phyloP scores from a whole-genome alignment of 2,888 invertebrate genomes.

The Itoplectis maculator region DNA sequence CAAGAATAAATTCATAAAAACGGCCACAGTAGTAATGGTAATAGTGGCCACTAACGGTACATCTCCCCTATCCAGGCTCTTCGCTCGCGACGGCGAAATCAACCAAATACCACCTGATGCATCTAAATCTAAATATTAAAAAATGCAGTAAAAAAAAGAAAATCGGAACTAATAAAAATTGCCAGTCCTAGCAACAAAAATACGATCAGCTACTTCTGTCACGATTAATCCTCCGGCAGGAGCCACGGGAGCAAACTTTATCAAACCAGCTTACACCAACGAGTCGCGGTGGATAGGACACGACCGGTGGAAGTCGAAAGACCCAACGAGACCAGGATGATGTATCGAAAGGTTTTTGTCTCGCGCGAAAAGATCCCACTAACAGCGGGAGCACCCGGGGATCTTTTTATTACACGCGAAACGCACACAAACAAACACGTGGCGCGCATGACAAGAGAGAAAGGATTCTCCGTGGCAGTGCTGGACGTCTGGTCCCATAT shows the following conservation, averaged over 20 bases:
- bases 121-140: not conserved
- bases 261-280: slow-evolving; percentile 39
- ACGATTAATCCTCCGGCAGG: slow-evolving; percentile 55
- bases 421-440: not conserved
- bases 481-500: slow-evolving; percentile 43
- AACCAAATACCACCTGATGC: no score
- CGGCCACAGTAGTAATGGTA: no score
- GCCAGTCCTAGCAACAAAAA: slow-evolving; percentile 33
- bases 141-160: not conserved
- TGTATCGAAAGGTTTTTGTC: slow-evolving; percentile 46
- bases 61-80: no score
- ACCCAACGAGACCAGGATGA: slow-evolving; percentile 57
- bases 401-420: slow-evolving; percentile 27
- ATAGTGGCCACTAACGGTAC: no score
- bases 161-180: not conserved
- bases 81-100: no score
- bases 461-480: slow-evolving; percentile 45
- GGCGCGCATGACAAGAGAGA: slow-evolving; percentile 46
- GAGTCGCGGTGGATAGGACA: slow-evolving; percentile 54
- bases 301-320: slow-evolving; percentile 43
- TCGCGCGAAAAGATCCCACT: slow-evolving; percentile 25
- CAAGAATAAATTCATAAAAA: no score
- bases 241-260: slow-evolving; percentile 54
- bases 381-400: slow-evolving; percentile 58
- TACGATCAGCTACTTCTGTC: slow-evolving; percentile 25